phyloP scores from a whole-genome alignment of 2,888 invertebrate genomes.

The Hemaris fuciformis region DNA sequence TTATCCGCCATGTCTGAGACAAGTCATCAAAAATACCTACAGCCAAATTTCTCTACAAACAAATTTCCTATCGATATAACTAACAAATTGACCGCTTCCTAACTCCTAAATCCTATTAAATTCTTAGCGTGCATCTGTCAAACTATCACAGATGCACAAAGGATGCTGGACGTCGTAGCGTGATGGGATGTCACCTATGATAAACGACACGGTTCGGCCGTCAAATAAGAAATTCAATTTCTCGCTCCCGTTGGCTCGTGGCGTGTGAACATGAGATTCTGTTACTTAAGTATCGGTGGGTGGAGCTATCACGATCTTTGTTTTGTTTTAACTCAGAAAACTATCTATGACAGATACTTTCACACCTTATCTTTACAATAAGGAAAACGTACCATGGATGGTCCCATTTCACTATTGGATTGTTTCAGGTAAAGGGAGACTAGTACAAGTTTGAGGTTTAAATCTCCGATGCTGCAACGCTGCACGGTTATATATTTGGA shows the following conservation, averaged over 20 bases:
- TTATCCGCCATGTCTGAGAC: not conserved
- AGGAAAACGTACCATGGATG: too few species aligned
- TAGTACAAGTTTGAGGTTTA: too few species aligned
- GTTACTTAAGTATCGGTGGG: not conserved
- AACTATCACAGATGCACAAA: slow-evolving; percentile 62
- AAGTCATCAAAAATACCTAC: not conserved
- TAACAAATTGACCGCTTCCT: slow-evolving; percentile 15
- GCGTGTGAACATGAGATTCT: slow-evolving; percentile 13
- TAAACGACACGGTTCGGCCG: slow-evolving; percentile 65
- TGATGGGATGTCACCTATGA: slow-evolving; percentile 77
- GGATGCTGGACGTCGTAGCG: slow-evolving; percentile 63
- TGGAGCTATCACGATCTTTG: not conserved
- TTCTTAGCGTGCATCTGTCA: slow-evolving; percentile 44
- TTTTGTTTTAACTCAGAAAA: not conserved
- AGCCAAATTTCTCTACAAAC: not conserved
- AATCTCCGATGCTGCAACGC: too few species aligned
- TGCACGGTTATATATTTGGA: too few species aligned
- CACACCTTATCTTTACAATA: too few species aligned
- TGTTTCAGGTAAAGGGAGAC: too few species aligned
- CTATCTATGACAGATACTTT: too few species aligned
- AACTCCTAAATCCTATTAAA: slow-evolving; percentile 19
- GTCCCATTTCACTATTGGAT: too few species aligned
- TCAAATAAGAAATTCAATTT: slow-evolving; percentile 77
- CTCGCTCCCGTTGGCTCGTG: slow-evolving; percentile 60
- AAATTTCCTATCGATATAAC: not conserved